Percentiles rank a stretch among this genome's conserved stretches.
Conservation (phyloP, 2,888 invertebrate genomes). For the Caenorhabditis auriculariae region DNA sequence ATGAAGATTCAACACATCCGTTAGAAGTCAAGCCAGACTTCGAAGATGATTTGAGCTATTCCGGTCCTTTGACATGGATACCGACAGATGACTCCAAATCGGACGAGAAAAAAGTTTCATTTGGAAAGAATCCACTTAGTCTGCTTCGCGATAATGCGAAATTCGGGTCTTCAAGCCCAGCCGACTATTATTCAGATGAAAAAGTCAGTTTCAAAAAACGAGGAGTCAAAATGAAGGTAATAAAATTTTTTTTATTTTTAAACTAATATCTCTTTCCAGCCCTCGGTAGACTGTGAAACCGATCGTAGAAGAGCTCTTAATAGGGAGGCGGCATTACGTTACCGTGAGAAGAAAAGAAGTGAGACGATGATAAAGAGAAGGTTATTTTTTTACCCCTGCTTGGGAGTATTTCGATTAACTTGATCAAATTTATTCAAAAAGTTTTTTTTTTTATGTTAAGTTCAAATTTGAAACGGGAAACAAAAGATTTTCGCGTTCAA, state of each 20-base stretch:
- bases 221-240: conserved; percentile 19
- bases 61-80: conserved; percentile 14
- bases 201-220: conserved; percentile 24
- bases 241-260: background rate
- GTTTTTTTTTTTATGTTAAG: no score
- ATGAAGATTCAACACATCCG: no score
- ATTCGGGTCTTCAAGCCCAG: background rate
- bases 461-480: no score
- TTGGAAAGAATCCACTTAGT: no score
- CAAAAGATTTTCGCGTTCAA: no score
- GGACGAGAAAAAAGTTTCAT: conserved; percentile 3
- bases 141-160: no score
- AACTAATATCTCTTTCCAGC: conserved; percentile 5
- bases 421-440: no score
- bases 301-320: conserved; percentile 45
- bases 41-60: conserved; percentile 8
- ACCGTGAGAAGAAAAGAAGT: conserved; percentile 55
- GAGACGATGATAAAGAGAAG: conserved; percentile 31
- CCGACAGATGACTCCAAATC: conserved; percentile 13
- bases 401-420: no score
- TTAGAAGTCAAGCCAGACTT: no score
- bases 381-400: no score
- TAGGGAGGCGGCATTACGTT: conserved; percentile 54
- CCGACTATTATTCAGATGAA: conserved; percentile 6
- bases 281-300: conserved; percentile 35